phyloP scores from a whole-genome alignment of 2,797 vertebrate genomes.

The Lutjanus campechanus region DNA sequence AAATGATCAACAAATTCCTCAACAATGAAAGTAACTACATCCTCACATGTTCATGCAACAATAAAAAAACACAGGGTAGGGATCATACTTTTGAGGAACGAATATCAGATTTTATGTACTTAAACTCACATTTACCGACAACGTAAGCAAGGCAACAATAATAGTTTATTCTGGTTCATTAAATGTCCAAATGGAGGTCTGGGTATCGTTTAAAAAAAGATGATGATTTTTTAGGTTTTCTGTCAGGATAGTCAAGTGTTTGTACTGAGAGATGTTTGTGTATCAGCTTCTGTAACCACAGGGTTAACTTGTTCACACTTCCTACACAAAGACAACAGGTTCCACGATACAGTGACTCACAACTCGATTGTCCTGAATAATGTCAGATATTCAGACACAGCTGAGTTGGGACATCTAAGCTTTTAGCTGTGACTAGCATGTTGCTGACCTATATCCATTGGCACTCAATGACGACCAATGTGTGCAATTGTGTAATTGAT shows the following conservation, averaged over 20 bases:
- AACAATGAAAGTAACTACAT: too few species aligned
- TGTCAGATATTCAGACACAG: background rate
- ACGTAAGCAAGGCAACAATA: too few species aligned
- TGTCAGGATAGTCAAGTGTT: background rate
- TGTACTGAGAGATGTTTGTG: background rate
- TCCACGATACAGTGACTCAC: constrained; percentile 22
- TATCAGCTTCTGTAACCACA: background rate
- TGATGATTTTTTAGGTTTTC: background rate
- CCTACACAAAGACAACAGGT: background rate
- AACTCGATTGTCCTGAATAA: constrained; percentile 2
- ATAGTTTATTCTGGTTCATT: background rate
- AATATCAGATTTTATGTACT: too few species aligned
- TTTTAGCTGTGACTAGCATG: constrained; percentile 15
- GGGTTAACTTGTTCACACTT: background rate
- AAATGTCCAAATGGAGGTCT: background rate
- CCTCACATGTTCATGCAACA: too few species aligned
- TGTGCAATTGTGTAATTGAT: constrained; percentile 11
- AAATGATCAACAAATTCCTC: too few species aligned
- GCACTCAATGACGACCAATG: background rate
- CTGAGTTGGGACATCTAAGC: background rate
- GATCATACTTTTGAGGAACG: too few species aligned
- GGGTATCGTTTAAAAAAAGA: too few species aligned
- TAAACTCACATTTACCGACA: too few species aligned
- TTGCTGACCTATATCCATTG: constrained; percentile 7
- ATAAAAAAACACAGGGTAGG: too few species aligned